Conservation (phyloP, 1,140 invertebrate species). For the Thaumetopoea pityocampa region DNA sequence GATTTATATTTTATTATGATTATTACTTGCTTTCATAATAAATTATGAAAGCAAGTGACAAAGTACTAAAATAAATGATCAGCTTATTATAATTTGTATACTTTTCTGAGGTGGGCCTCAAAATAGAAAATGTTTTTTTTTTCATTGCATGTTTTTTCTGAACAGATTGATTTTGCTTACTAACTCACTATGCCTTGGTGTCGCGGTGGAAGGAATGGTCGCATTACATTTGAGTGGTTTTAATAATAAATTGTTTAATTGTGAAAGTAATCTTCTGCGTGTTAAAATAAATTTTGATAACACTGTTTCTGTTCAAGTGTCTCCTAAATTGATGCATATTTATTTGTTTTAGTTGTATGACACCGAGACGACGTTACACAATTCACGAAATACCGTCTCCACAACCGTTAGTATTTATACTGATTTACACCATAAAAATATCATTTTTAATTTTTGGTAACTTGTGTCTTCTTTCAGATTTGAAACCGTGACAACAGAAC, state of each 20-base stretch:
- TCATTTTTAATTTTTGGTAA: neutral
- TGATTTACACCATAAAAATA: conserved; percentile 1
- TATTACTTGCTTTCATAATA: no score
- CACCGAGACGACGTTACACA: conserved; percentile 5
- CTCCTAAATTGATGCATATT: conserved; percentile 3
- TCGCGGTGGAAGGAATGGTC: neutral
- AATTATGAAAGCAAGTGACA: no score
- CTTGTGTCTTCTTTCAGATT: conserved; percentile 1
- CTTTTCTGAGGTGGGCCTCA: neutral
- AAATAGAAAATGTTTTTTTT: conserved; percentile 5
- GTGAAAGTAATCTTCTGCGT: neutral
- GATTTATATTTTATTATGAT: no score
- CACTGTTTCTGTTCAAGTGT: conserved; percentile 1
- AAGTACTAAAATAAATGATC: neutral
- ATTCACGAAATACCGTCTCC: conserved; percentile 6
- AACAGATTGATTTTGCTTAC: conserved; percentile 3
- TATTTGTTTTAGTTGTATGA: neutral
- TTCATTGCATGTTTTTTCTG: conserved; percentile 1
- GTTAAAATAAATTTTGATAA: neutral
- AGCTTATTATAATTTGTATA: neutral
- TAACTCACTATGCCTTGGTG: conserved; percentile 1
- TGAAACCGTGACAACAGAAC: conserved; percentile 8
- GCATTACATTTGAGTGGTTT: no score
- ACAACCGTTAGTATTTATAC: conserved; percentile 2
- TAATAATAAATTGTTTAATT: no score